Evolutionary conservation across 2,113 vertebrate species (phyloP), one percentile per base, ranked within the genome.

Genomic region (Saguinus midas): DNA sequence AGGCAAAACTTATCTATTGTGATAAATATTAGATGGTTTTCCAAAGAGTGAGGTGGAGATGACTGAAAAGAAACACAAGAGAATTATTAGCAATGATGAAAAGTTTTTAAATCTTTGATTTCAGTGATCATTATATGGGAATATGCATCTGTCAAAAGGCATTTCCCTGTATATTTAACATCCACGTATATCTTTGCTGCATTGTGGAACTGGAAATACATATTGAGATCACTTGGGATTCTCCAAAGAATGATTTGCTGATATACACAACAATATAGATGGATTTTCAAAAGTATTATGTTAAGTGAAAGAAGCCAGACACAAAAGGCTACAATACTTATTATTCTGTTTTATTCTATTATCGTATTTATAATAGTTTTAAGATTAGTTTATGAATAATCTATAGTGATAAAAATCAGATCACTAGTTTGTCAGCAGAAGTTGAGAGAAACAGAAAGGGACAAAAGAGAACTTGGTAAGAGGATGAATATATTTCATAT

Each of bases 351-450:
- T 25, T 43, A 73, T 73, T 40, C 37, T 20, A 70, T 70, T 9
- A n/a, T 17, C 75, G 10, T 57, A 68, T 75, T 82, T 95, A 20
- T 25, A 68, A 83, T 37, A 95, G 5, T 20, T 80, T 96, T 8
- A 45, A 79, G 21, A 80, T 80, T 18, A 13, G 37, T 40, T 73
- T 40, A 40, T 73, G 61, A n/a, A 45, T 86, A 57, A 58, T 21
- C 66, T 76, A 12, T 76, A 8, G 16, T 29, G 18, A 25, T 94
- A 91, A 55, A 64, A 90, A 73, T 86, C 55, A 64, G 43, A 82
- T 58, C 35, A 91, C n/a, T 27, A 68, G 8, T 66, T 87, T 45
- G 37, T 66, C 21, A 81, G 6, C 52, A 55, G 8, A 21, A 32
- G 2, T 4, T 5, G 0, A 58, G 16, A 13, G 10, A 8, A 35